Evolutionary conservation across 2,888 invertebrate genomes (phyloP).

Genomic region (Orgyia antiqua): DNA sequence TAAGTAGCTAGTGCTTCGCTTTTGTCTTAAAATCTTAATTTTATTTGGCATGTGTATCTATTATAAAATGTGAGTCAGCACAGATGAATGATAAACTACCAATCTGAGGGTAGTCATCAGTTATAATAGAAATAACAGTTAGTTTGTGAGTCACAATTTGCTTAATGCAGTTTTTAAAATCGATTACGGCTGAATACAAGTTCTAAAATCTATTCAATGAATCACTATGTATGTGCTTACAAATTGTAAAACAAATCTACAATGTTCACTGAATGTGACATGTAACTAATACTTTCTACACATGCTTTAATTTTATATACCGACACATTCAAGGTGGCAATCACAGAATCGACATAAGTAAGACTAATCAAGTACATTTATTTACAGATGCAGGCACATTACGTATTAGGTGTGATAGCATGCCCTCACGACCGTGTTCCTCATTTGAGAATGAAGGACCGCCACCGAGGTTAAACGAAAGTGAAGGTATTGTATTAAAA

Average conservation of each 20-base stretch:
- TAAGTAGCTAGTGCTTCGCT: slow-evolving; percentile 8
- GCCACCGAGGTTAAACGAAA: slow-evolving; percentile 55
- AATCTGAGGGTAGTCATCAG: no score
- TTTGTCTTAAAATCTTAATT: slow-evolving; percentile 5
- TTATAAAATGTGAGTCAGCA: no score
- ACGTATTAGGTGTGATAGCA: slow-evolving; percentile 89
- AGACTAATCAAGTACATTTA: no score
- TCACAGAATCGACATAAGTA: no score
- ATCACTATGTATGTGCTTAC: not conserved
- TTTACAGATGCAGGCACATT: slow-evolving; percentile 55
- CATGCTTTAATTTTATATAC: no score
- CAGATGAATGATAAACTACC: no score
- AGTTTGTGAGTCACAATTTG: no score
- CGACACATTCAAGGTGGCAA: no score
- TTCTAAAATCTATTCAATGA: no score
- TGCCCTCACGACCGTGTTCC: slow-evolving; percentile 85
- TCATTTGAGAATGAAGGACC: slow-evolving; percentile 82
- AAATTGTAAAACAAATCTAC: not conserved
- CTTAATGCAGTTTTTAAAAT: no score
- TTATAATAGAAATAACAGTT: no score
- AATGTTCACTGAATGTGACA: slow-evolving; percentile 1
- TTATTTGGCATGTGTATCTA: slow-evolving; percentile 3
- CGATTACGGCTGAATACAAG: no score
- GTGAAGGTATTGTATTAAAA: slow-evolving; percentile 30
- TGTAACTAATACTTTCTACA: not conserved